Evolutionary conservation across 1,140 invertebrate species (phyloP).

Genomic region (Drosophila saltans): DNA sequence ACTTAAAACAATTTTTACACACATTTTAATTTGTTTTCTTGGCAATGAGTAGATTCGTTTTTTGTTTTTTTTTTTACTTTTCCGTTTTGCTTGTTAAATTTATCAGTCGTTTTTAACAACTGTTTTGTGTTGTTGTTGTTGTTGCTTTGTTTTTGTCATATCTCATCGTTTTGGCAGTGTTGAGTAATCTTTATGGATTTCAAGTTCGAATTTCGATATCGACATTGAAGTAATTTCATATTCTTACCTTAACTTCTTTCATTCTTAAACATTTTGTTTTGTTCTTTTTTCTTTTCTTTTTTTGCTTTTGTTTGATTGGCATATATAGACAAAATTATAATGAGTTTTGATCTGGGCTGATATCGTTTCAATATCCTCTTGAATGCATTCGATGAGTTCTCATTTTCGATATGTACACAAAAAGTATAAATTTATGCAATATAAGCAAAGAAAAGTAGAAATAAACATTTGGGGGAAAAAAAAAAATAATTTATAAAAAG

Average conservation of each 20-base stretch:
- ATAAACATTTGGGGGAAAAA: slow-evolving; percentile 2
- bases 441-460: slow-evolving; percentile 15
- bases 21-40: background rate
- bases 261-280: slow-evolving; percentile 11
- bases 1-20: slow-evolving; percentile 2
- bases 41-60: slow-evolving; percentile 1
- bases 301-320: slow-evolving; percentile 48
- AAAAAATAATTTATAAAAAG: slow-evolving; percentile 37
- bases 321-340: slow-evolving; percentile 39
- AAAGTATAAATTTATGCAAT: slow-evolving; percentile 19
- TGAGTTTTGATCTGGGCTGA: background rate
- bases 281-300: background rate
- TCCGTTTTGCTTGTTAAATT: slow-evolving; percentile 33
- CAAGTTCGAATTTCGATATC: slow-evolving; percentile 16
- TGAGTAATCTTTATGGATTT: slow-evolving; percentile 47
- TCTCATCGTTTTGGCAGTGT: slow-evolving; percentile 73
- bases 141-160: slow-evolving; percentile 20
- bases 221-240: slow-evolving; percentile 5
- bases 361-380: background rate
- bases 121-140: slow-evolving; percentile 43
- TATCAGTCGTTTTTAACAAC: slow-evolving; percentile 72
- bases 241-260: slow-evolving; percentile 49
- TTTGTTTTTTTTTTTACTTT: background rate
- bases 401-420: slow-evolving; percentile 35
- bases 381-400: background rate